These are phyloP conservation scores for Cladorhizidae sp. DNA, from an alignment of 37 sponge, comb jelly and placozoan species.

Conservation along the genomic window DNA sequence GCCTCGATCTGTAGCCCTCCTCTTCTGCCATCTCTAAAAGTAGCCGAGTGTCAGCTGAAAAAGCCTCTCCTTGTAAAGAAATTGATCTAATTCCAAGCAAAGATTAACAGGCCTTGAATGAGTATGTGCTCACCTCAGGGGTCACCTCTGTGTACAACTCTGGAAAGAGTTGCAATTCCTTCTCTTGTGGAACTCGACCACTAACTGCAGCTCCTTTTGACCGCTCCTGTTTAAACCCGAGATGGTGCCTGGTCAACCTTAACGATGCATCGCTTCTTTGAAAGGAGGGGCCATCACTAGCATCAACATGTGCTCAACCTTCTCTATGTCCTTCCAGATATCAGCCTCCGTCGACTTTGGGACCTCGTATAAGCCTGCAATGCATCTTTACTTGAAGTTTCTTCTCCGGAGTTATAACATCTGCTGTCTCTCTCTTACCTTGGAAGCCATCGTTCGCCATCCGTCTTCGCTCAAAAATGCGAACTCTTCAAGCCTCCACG, in stretches of 20 bases:
- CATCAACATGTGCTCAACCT: neutral
- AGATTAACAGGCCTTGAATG: neutral
- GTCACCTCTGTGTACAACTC: too few species aligned
- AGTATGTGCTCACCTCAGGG: neutral
- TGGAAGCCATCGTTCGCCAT: neutral
- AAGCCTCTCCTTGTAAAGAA: neutral
- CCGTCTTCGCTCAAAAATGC: too few species aligned
- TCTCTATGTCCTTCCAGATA: neutral
- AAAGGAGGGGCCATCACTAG: neutral
- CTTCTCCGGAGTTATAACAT: neutral
- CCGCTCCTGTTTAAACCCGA: neutral
- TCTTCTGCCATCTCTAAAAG: too few species aligned
- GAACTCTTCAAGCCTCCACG: too few species aligned
- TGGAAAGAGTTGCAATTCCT: conserved; percentile 1
- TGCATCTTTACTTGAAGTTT: neutral
- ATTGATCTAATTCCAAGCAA: neutral
- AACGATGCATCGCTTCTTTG: neutral
- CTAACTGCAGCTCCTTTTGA: conserved; percentile 2
- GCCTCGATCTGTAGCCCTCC: too few species aligned
- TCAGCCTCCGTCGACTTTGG: conserved; percentile 1
- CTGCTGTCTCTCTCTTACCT: neutral
- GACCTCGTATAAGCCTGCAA: neutral
- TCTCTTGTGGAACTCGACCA: neutral
- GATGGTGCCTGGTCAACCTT: neutral
- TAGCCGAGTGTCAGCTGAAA: conserved; percentile 7